These are phyloP conservation scores for Antigone vipio DNA, from an alignment of 2,113 vertebrate genomes.

Conservation along the genomic window DNA sequence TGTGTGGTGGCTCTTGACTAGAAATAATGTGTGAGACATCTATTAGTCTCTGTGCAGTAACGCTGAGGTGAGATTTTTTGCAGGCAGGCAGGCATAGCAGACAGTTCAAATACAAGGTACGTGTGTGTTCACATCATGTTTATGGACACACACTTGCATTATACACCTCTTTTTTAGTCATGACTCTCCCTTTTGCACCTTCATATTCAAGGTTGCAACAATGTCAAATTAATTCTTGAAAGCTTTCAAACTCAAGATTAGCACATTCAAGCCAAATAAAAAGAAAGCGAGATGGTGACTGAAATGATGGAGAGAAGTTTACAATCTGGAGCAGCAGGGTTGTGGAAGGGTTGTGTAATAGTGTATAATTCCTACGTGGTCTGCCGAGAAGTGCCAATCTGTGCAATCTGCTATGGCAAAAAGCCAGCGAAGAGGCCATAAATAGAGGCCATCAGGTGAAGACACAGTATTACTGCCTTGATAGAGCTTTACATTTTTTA, in stretches of 20 bases:
- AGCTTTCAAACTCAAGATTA: neutral
- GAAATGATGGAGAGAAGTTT: neutral
- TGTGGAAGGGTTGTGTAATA: neutral
- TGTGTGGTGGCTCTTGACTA: neutral
- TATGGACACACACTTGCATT: too few relatives aligned
- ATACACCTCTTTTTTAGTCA: neutral
- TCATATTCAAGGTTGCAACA: neutral
- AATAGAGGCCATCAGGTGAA: neutral
- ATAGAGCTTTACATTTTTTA: neutral
- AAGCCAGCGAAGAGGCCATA: neutral
- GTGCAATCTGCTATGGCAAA: neutral
- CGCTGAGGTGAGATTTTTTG: neutral
- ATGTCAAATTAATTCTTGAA: neutral
- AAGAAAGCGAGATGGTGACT: neutral
- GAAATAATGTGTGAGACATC: neutral
- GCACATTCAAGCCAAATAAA: neutral
- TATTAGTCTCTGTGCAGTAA: neutral
- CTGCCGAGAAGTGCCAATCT: neutral
- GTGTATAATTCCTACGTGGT: neutral
- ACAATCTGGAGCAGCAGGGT: neutral
- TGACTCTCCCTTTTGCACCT: neutral
- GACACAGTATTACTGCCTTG: neutral
- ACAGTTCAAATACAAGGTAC: neutral
- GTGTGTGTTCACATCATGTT: fast-evolving
- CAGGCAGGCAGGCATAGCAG: neutral